Evolutionary conservation across 2,113 vertebrate genomes (phyloP).

Genomic region (Leucopsar rothschildi): DNA sequence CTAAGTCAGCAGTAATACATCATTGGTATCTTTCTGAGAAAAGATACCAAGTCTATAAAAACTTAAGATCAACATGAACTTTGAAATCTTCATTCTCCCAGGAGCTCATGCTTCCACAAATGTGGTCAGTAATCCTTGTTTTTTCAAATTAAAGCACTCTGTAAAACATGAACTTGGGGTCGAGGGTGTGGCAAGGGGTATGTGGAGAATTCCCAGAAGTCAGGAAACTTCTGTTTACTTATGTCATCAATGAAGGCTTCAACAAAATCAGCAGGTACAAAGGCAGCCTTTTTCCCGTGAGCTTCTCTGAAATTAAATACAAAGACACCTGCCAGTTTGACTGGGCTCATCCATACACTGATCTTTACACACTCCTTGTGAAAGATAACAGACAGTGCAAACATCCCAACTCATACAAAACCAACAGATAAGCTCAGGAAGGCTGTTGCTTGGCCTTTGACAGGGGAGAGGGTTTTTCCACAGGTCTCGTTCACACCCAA

Average conservation of each 20-base stretch:
- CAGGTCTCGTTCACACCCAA: background rate
- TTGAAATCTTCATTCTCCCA: slow-evolving; percentile 37
- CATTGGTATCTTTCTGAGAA: slow-evolving; percentile 38
- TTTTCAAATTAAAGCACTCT: slow-evolving; percentile 35
- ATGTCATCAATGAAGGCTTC: background rate
- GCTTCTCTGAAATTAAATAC: background rate
- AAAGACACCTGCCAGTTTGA: background rate
- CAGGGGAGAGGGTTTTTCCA: background rate
- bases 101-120: background rate
- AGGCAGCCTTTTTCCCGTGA: background rate
- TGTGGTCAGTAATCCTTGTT: slow-evolving; percentile 7
- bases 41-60: slow-evolving; percentile 57
- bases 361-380: background rate
- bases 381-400: background rate
- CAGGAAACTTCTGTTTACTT: slow-evolving; percentile 42
- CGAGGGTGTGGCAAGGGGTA: background rate
- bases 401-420: background rate
- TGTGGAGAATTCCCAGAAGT: slow-evolving; percentile 22
- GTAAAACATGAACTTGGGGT: slow-evolving; percentile 58
- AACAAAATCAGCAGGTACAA: slow-evolving; percentile 7
- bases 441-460: background rate
- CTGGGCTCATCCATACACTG: fast-evolving
- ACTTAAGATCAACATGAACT: slow-evolving; percentile 59
- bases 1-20: slow-evolving; percentile 18
- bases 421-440: background rate